Percentiles rank a stretch among this genome's conserved stretches.
Conservation (phyloP, 2,797 vertebrate genomes). For the Fistularia commersonii region DNA sequence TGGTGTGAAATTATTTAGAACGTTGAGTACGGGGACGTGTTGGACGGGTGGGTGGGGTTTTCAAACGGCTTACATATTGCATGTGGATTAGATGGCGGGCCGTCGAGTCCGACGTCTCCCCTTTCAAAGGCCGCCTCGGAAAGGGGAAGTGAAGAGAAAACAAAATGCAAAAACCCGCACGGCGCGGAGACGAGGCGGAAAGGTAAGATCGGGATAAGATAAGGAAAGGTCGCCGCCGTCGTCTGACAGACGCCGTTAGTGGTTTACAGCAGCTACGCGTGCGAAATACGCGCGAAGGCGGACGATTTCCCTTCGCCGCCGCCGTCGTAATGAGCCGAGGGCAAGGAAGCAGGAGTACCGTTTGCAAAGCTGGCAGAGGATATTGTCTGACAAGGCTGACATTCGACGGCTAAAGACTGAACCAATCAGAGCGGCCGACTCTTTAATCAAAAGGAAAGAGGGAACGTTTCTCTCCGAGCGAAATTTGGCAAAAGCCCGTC, state of each 20-base stretch:
- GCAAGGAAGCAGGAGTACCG: conserved; percentile 27
- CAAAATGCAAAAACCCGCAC: background rate
- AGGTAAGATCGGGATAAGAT: background rate
- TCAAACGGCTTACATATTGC: too few relatives aligned
- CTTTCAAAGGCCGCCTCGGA: too few relatives aligned
- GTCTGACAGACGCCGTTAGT: conserved; percentile 7
- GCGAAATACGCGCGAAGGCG: background rate
- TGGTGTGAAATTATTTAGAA: conserved; percentile 16
- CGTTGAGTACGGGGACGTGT: too few relatives aligned
- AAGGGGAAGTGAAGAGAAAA: conserved; percentile 1
- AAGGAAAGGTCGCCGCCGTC: background rate
- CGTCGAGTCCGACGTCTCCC: too few relatives aligned
- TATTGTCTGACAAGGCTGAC: conserved; percentile 45
- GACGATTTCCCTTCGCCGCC: background rate
- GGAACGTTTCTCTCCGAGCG: conserved; percentile 40
- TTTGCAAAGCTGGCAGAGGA: conserved; percentile 39
- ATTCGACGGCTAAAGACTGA: conserved; percentile 46
- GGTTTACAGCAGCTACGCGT: conserved; percentile 9
- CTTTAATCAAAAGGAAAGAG: conserved; percentile 34
- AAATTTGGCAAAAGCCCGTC: conserved; percentile 42
- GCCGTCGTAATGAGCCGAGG: conserved; percentile 20
- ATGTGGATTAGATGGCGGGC: too few relatives aligned
- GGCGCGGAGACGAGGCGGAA: conserved; percentile 17
- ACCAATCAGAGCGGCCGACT: conserved; percentile 41
- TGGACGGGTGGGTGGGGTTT: too few relatives aligned